Percentiles rank a stretch among this genome's conserved stretches.
These are phyloP conservation scores for Porites lutea DNA, from an alignment of 64 coral and sea anemone genomes.

Conservation along the genomic window DNA sequence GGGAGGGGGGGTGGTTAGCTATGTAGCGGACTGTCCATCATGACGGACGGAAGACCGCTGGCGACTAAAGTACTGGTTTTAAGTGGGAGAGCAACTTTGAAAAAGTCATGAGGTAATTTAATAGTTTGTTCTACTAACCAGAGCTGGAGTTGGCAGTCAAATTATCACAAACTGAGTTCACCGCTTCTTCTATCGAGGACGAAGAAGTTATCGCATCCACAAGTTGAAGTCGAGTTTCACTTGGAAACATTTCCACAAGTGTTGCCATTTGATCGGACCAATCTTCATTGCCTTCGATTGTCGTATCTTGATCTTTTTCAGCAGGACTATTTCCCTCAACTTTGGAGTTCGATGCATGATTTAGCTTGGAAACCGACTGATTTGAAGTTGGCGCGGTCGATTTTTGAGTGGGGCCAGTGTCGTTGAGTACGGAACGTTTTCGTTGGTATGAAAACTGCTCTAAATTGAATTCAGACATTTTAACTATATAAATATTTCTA, in stretches of 20 bases:
- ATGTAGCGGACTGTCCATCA: too few species aligned
- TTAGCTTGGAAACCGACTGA: not conserved
- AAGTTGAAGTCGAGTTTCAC: not conserved
- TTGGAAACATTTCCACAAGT: not conserved
- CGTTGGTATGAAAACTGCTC: slow-evolving; percentile 23
- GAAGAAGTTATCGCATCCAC: slow-evolving; percentile 17
- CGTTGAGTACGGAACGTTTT: not conserved
- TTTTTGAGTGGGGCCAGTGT: not conserved
- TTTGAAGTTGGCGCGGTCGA: not conserved
- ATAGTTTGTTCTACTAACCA: not conserved
- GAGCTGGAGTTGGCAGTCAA: not conserved
- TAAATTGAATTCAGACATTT: slow-evolving; percentile 24
- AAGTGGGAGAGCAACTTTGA: too few species aligned
- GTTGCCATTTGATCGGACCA: not conserved
- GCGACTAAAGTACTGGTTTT: too few species aligned
- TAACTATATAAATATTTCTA: not conserved
- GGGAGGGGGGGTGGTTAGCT: too few species aligned
- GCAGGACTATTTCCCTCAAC: not conserved
- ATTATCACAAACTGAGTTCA: slow-evolving; percentile 4
- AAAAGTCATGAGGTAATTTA: too few species aligned
- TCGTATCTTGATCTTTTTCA: not conserved
- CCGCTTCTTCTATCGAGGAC: not conserved
- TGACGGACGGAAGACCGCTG: too few species aligned
- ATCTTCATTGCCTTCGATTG: not conserved
- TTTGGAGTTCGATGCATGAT: not conserved